Base-by-base conservation (phyloP, 1,140 invertebrate genomes). In the Aphidius ervi region DNA sequence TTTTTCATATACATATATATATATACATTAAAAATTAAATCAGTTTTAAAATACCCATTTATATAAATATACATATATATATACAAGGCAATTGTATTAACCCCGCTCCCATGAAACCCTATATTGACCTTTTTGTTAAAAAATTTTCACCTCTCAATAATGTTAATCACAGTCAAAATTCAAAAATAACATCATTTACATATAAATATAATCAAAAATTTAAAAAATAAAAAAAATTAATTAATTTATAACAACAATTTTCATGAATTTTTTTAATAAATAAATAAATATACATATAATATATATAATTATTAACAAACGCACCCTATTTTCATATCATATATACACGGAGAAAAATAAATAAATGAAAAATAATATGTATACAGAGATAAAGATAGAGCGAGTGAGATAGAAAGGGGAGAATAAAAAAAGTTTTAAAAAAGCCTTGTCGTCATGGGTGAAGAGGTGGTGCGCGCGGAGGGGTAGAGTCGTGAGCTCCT, bases 401-500 rank as follows among this genome's bases (percentile, higher is more conserved):
- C 67, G 59, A 59, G 5, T 4, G 58, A 43, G 56, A 23, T 54
- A 45, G n/a, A 37, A 39, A 48, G 48, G 37, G 41, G 56, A 48
- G 59, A 42, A 9, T 20, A 58, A 6, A 48, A 41, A 48, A 48
- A 59, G 53, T 42, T 16, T 16, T 39, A 43, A 63, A 59, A 56
- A 59, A 59, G 39, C 42, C 43, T 31, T 31, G 47, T 56, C 37
- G 55, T 42, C 43, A 52, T 58, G 48, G 42, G 50, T 58, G 16
- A 62, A 63, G 61, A 62, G n/a, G 9, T 53, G 16, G 63, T 49
- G 23, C 58, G 39, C 55, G 58, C 63, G 60, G 46, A 48, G 49
- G 58, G 45, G 46, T 57, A 55, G 59, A 61, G 53, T 72, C 70
- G 72, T 77, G 75, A 74, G 73, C 75, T 77, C 75, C 75, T 77